Conservation (phyloP, 1,140 invertebrate species). For the Drosophila neocordata region DNA sequence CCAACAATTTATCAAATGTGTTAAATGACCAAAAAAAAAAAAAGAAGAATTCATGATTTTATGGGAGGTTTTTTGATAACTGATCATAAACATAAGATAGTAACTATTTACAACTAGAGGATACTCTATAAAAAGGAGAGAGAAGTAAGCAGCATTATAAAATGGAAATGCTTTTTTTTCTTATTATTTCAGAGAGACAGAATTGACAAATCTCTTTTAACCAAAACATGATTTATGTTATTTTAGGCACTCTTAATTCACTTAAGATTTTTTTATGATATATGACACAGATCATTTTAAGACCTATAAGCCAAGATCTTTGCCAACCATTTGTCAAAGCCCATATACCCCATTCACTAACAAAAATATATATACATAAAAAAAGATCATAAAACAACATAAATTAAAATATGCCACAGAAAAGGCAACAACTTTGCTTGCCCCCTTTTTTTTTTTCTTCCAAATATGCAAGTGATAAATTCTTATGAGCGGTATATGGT, state of each 20-base stretch:
- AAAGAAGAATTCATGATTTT: slow-evolving; percentile 17
- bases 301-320: neutral
- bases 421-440: slow-evolving; percentile 25
- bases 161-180: too few species aligned
- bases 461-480: slow-evolving; percentile 62
- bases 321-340: neutral
- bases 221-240: too few species aligned
- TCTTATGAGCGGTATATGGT: slow-evolving; percentile 54
- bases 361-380: slow-evolving; percentile 32
- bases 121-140: neutral
- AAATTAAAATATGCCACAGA: slow-evolving; percentile 49
- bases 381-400: slow-evolving; percentile 51
- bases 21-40: neutral
- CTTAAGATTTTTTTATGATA: neutral
- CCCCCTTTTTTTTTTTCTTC: slow-evolving; percentile 46
- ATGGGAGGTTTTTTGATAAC: slow-evolving; percentile 13
- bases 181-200: too few species aligned
- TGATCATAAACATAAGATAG: slow-evolving; percentile 26
- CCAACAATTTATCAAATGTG: slow-evolving; percentile 58
- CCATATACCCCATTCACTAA: slow-evolving; percentile 22
- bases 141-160: neutral
- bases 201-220: neutral
- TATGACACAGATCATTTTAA: neutral
- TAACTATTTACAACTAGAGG: neutral
- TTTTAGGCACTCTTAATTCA: too few species aligned